These are phyloP conservation scores for Antrozous pallidus DNA, from an alignment of 2,797 vertebrate genomes.

Conservation along the genomic window DNA sequence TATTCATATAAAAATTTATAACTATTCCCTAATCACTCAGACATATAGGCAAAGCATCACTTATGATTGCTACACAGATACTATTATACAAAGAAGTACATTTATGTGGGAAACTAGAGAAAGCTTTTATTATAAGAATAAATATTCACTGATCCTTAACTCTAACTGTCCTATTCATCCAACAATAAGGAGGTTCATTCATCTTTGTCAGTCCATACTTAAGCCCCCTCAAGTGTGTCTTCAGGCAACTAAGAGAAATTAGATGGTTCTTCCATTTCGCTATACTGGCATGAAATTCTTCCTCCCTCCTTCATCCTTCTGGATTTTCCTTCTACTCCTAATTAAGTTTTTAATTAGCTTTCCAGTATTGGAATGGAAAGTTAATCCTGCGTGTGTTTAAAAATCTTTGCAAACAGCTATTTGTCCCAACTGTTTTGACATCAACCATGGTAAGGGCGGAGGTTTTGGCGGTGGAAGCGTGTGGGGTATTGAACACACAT, in stretches of 20 bases:
- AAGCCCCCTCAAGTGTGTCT: conserved; percentile 64
- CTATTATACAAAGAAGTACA: conserved; percentile 75
- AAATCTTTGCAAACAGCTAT: neutral
- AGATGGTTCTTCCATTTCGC: conserved; percentile 47
- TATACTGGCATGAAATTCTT: conserved; percentile 42
- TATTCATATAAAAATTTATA: conserved; percentile 79
- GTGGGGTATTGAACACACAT: neutral
- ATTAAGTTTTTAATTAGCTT: conserved; percentile 32
- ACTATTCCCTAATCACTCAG: conserved; percentile 78
- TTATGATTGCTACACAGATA: conserved; percentile 76
- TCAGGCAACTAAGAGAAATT: conserved; percentile 60
- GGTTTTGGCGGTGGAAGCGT: fast-evolving
- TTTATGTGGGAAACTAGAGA: conserved; percentile 79
- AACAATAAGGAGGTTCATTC: conserved; percentile 70
- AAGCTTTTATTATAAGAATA: conserved; percentile 76
- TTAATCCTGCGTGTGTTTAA: neutral
- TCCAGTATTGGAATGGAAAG: neutral
- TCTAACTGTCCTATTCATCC: conserved; percentile 72
- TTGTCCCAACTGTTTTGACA: neutral
- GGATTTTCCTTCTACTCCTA: conserved; percentile 4
- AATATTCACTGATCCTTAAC: conserved; percentile 78
- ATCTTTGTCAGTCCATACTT: conserved; percentile 74
- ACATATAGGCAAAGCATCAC: conserved; percentile 76
- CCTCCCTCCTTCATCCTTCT: neutral
- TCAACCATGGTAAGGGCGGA: neutral